phyloP scores from a whole-genome alignment of 1,140 invertebrate species.

The Ganaspis sp. region DNA sequence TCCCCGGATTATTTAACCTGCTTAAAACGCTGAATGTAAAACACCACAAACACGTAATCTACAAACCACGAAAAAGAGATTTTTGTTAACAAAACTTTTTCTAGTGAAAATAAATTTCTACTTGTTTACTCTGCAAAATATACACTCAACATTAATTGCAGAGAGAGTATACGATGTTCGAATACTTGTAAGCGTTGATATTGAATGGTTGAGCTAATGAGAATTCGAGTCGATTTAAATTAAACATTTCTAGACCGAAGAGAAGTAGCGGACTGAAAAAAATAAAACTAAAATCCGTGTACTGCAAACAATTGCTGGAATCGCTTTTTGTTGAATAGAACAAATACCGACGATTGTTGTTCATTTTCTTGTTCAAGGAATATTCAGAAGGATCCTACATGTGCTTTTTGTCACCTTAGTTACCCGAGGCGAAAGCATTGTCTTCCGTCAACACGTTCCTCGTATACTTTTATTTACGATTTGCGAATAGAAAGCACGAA shows the following conservation, averaged over 20 bases:
- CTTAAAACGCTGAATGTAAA: no score
- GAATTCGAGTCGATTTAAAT: conserved; percentile 25
- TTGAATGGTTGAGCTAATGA: conserved; percentile 22
- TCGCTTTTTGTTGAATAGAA: not conserved
- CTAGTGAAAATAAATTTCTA: not conserved
- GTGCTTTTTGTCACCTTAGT: not conserved
- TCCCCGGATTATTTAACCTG: no score
- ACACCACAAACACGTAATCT: no score
- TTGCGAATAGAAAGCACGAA: conserved; percentile 16
- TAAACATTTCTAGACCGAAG: not conserved
- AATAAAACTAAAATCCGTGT: not conserved
- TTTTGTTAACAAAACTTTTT: not conserved
- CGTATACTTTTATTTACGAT: conserved; percentile 21
- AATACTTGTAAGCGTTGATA: conserved; percentile 3
- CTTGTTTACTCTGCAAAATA: not conserved
- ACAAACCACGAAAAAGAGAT: not conserved
- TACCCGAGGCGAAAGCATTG: conserved; percentile 24
- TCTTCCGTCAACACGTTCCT: conserved; percentile 19
- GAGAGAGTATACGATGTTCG: not conserved
- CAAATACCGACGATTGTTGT: not conserved
- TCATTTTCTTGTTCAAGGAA: not conserved
- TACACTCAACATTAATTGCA: not conserved
- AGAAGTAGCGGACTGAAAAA: not conserved
- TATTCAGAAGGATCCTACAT: not conserved
- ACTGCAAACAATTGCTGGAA: not conserved